Evolutionary conservation across 2,113 vertebrate species (phyloP), one percentile per base, ranked within the genome.

Genomic region (Sterrhoptilus dennistouni): DNA sequence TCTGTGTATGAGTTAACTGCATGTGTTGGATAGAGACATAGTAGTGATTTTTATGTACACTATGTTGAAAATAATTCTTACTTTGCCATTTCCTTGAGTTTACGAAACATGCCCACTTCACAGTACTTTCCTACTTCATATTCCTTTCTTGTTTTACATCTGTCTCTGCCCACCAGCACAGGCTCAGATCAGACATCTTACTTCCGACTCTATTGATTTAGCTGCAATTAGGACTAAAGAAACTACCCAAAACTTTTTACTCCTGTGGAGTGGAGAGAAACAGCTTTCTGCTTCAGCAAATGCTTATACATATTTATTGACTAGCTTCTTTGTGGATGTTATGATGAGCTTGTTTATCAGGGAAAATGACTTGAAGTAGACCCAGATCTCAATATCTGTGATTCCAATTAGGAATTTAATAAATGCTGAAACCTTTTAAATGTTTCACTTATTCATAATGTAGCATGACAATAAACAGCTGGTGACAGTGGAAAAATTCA

Each of bases 361-460:
- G 59, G 60, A 88, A 95, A 86, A 82, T 75, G 33, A 64, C 81
- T 96, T 79, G 74, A 91, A 74, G 70, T 83, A 82, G 83, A 80
- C 60, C 92, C 79, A 90, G 90, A 94, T 92, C 90, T 82, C 75
- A 90, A 3, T 95, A 92, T 94, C 93, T 90, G 47, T 93, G 88
- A 88, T 94, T 94, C 91, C 95, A 96, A 84, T 92, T 95, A 96
- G 63, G 65, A 87, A 71, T 94, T 89, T 90, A 96, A 94, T 92
- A 93, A 95, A 85, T 84, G 45, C 80, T 75, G 57, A 84, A 93
- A 53, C 61, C 49, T 74, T 95, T 89, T 80, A 77, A 85, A 70
- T 69, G 24, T 85, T 82, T 91, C 56, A 81, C 66, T 95, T 96
- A 84, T 90, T 96, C 83, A 33, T 89, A 91, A 93, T 60, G 42